Percentiles rank a stretch among this genome's conserved stretches.
Evolutionary conservation across 1,140 invertebrate genomes (phyloP).

Genomic region (Camponotus pennsylvanicus): DNA sequence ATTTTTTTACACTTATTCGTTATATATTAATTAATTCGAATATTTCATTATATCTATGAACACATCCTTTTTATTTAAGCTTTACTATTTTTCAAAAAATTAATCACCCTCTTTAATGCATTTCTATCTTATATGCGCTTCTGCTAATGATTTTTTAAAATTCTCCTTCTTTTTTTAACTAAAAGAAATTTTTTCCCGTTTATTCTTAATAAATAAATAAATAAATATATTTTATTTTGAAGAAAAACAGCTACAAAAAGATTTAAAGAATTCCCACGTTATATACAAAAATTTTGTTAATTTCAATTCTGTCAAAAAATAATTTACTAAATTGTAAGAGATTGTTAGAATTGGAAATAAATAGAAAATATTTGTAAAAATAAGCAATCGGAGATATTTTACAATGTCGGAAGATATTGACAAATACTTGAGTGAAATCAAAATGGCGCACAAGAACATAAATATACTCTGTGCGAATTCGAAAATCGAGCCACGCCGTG

Average conservation of each 20-base stretch:
- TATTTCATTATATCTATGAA: no score
- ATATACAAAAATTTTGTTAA: not conserved
- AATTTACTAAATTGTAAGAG: not conserved
- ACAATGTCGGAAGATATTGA: not conserved
- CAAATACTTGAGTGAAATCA: slow-evolving; percentile 20
- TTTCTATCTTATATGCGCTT: no score
- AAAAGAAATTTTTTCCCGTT: not conserved
- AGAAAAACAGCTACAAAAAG: not conserved
- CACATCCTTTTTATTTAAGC: no score
- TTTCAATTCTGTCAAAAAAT: not conserved
- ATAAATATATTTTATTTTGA: not conserved
- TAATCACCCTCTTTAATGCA: no score
- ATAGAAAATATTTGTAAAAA: no score
- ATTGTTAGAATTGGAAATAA: not conserved
- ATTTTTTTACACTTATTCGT: not conserved
- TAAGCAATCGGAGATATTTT: no score
- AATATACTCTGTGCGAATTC: slow-evolving; percentile 67
- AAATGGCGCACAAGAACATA: slow-evolving; percentile 29
- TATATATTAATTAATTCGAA: no score
- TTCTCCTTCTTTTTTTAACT: no score
- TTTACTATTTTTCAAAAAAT: no score
- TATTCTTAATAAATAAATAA: no score
- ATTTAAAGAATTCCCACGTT: not conserved
- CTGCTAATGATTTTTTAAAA: no score
- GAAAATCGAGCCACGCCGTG: slow-evolving; percentile 79